phyloP scores from a whole-genome alignment of 1,140 invertebrate species.

The Alviniconcha marisindica region DNA sequence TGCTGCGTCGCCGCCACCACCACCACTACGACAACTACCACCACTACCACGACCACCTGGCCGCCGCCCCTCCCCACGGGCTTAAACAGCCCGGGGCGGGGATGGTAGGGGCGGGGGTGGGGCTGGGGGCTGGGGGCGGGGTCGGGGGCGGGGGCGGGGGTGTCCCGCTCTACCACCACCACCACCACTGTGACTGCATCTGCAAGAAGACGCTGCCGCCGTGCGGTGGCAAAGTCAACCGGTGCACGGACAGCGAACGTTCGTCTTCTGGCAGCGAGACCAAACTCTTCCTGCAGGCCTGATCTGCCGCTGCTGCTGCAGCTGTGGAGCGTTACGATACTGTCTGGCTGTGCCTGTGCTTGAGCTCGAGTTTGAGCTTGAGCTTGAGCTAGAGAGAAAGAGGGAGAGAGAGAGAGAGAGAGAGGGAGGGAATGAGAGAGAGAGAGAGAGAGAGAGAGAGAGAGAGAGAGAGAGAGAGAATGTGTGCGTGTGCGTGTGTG shows the following conservation, averaged over 20 bases:
- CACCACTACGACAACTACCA: slow-evolving; percentile 60
- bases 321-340: neutral
- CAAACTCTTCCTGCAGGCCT: slow-evolving; percentile 69
- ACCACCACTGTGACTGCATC: slow-evolving; percentile 47
- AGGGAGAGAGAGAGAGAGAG: too few species aligned
- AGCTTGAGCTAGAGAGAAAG: neutral
- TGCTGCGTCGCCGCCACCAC: slow-evolving; percentile 61
- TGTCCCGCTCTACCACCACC: slow-evolving; percentile 25
- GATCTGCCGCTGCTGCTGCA: neutral
- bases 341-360: neutral
- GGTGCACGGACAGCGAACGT: slow-evolving; percentile 72
- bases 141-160: slow-evolving; percentile 10
- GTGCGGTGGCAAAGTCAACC: slow-evolving; percentile 58
- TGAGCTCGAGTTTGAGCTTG: neutral
- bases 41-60: slow-evolving; percentile 57
- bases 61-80: slow-evolving; percentile 25
- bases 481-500: neutral
- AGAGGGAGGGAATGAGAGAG: neutral
- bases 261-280: slow-evolving; percentile 72
- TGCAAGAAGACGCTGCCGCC: slow-evolving; percentile 45
- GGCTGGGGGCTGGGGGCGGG: neutral
- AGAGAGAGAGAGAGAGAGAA: too few species aligned
- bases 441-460: too few species aligned
- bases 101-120: neutral
- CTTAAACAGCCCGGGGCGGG: neutral